These are phyloP conservation scores for Jordanella pulchra DNA, from an alignment of 2,797 vertebrate genomes.

Conservation along the genomic window DNA sequence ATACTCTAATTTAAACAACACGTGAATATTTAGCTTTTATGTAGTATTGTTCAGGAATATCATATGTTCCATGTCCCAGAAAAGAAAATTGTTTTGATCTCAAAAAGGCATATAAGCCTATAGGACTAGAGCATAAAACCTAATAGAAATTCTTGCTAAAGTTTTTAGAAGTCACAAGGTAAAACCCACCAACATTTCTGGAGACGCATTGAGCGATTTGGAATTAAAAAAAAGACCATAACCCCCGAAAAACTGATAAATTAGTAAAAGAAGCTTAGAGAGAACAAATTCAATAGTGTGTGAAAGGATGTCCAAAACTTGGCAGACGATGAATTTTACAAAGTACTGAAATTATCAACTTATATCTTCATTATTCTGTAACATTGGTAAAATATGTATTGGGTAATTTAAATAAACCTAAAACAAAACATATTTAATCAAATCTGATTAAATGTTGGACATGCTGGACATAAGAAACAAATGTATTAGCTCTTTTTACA, in stretches of 20 bases:
- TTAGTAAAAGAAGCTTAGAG: too few relatives aligned
- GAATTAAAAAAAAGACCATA: neutral
- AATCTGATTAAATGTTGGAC: neutral
- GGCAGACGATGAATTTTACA: neutral
- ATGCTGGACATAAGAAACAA: neutral
- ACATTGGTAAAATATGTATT: too few relatives aligned
- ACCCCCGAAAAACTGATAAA: neutral
- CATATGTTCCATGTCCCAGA: neutral
- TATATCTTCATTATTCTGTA: too few relatives aligned
- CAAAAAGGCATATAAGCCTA: neutral
- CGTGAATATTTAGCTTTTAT: neutral
- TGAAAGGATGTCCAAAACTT: neutral
- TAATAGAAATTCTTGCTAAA: neutral
- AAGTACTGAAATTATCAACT: too few relatives aligned
- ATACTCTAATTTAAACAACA: too few relatives aligned
- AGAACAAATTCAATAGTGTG: neutral
- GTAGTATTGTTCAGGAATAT: neutral
- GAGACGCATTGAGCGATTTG: neutral
- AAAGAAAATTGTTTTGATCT: neutral
- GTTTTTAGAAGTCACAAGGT: neutral
- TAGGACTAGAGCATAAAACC: neutral
- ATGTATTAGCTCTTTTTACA: neutral
- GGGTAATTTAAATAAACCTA: too few relatives aligned
- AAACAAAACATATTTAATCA: too few relatives aligned
- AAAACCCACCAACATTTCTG: neutral